These are phyloP conservation scores for Dryobota labecula DNA, from an alignment of 2,888 invertebrate species.

Conservation along the genomic window DNA sequence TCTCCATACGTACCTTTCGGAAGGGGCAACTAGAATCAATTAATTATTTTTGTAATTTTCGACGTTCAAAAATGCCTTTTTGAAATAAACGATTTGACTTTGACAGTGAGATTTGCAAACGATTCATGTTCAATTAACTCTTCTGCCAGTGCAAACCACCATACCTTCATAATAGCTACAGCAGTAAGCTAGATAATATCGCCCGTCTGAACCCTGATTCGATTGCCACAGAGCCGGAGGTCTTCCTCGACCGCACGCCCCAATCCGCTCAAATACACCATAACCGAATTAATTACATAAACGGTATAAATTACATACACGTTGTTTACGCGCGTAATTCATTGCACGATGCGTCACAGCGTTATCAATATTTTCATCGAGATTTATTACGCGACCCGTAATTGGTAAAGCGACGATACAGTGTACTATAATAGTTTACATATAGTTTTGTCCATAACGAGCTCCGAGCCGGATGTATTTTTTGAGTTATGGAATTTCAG, in stretches of 20 bases:
- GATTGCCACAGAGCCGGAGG: slow-evolving; percentile 52
- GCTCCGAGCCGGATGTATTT: slow-evolving; percentile 15
- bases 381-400: slow-evolving; percentile 80
- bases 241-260: slow-evolving; percentile 46
- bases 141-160: neutral
- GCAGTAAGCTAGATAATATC: slow-evolving; percentile 46
- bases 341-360: slow-evolving; percentile 72
- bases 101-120: slow-evolving; percentile 1
- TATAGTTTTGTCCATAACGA: slow-evolving; percentile 49
- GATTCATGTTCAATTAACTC: slow-evolving; percentile 6
- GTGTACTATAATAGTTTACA: slow-evolving; percentile 22
- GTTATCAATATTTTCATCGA: slow-evolving; percentile 84
- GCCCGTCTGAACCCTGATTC: slow-evolving; percentile 48
- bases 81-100: too few species aligned
- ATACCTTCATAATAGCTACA: slow-evolving; percentile 23
- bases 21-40: too few species aligned
- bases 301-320: slow-evolving; percentile 72
- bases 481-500: slow-evolving; percentile 10
- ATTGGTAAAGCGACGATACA: slow-evolving; percentile 74
- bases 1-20: too few species aligned
- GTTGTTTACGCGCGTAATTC: slow-evolving; percentile 77
- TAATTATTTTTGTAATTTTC: too few species aligned
- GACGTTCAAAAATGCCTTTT: too few species aligned
- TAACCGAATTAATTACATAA: slow-evolving; percentile 77
- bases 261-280: slow-evolving; percentile 46